phyloP scores from a whole-genome alignment of 2,888 invertebrate species.

The Morpho achilles region DNA sequence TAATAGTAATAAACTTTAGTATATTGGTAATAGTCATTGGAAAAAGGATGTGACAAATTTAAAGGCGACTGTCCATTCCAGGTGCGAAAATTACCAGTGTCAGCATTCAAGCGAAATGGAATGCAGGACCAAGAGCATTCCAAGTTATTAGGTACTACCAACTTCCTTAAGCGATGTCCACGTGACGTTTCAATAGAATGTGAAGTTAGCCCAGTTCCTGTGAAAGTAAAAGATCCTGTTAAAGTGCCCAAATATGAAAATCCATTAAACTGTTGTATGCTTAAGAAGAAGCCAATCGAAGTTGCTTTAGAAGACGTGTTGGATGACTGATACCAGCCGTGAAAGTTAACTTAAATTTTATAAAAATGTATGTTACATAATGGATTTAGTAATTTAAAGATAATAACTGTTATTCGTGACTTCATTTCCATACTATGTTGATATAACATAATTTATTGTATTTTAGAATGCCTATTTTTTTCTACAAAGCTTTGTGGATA shows the following conservation, averaged over 20 bases:
- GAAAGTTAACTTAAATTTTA: no score
- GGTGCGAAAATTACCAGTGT: conserved; percentile 61
- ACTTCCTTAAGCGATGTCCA: conserved; percentile 56
- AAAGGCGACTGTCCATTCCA: conserved; percentile 58
- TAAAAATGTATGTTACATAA: no score
- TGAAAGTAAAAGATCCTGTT: conserved; percentile 50
- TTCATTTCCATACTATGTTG: no score
- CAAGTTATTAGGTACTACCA: conserved; percentile 53
- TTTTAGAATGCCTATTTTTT: no score
- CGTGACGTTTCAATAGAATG: conserved; percentile 59
- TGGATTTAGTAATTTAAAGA: no score
- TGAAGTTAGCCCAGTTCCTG: conserved; percentile 38
- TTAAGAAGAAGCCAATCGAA: conserved; percentile 54
- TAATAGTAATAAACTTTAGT: neutral
- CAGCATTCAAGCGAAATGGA: conserved; percentile 71
- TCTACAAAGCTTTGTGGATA: no score
- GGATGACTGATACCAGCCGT: conserved; percentile 34
- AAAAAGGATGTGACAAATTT: conserved; percentile 26
- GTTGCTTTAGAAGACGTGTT: conserved; percentile 56
- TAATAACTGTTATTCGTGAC: no score
- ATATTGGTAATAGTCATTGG: neutral
- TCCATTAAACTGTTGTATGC: conserved; percentile 34
- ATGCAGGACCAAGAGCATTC: conserved; percentile 72
- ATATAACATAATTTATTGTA: no score
- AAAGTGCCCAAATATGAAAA: conserved; percentile 50